These are phyloP conservation scores for Iselma pallidipennis DNA, from an alignment of 2,888 invertebrate genomes.

Conservation along the genomic window DNA sequence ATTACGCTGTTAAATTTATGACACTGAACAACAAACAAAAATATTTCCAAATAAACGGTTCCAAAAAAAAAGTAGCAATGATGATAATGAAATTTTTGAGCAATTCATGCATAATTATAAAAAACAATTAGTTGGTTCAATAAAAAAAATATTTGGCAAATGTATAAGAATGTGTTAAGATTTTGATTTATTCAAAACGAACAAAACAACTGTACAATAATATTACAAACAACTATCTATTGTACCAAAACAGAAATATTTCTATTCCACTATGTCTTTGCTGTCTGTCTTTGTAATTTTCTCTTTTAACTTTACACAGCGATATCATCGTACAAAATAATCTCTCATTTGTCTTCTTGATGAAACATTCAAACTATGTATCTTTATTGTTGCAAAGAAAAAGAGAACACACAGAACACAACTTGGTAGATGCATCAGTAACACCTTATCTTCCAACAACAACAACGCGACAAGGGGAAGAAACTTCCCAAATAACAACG, in stretches of 20 bases:
- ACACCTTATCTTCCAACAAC: slow-evolving; percentile 2
- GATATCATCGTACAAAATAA: slow-evolving; percentile 35
- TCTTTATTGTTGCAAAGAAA: background rate
- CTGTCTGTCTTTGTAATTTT: slow-evolving; percentile 26
- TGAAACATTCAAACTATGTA: slow-evolving; percentile 12
- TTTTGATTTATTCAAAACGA: background rate
- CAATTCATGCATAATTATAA: too few species aligned
- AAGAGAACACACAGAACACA: background rate
- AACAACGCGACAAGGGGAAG: background rate
- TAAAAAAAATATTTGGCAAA: too few species aligned
- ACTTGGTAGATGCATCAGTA: background rate
- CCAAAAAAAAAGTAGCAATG: background rate
- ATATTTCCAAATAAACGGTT: background rate
- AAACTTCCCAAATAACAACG: background rate
- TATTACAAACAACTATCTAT: slow-evolving; percentile 5
- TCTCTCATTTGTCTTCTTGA: slow-evolving; percentile 31
- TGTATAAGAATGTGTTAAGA: background rate
- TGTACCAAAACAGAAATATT: too few species aligned
- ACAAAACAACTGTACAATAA: slow-evolving; percentile 6
- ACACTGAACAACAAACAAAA: background rate
- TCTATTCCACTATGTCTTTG: slow-evolving; percentile 16
- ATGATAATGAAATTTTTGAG: too few species aligned
- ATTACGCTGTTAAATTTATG: background rate
- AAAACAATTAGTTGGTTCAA: too few species aligned
- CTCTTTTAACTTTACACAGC: slow-evolving; percentile 22